These are phyloP conservation scores for Danio tinwini DNA, from an alignment of 2,797 vertebrate species.

Conservation along the genomic window DNA sequence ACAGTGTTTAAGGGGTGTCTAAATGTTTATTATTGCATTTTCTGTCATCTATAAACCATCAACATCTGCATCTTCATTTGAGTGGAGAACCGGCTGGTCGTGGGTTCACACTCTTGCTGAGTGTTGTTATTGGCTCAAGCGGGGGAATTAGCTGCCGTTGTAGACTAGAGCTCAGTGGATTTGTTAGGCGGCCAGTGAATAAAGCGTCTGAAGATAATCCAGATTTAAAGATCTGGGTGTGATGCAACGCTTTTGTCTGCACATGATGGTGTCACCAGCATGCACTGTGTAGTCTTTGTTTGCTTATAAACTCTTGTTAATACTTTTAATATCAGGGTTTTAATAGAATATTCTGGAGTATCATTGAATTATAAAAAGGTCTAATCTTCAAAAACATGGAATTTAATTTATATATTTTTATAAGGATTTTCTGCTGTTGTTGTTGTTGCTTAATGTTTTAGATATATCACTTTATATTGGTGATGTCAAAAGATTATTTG, in stretches of 20 bases:
- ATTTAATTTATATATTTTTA: too few species aligned
- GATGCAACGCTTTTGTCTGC: constrained; percentile 6
- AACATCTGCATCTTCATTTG: constrained; percentile 46
- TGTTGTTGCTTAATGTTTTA: too few species aligned
- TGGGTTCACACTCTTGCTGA: constrained; percentile 38
- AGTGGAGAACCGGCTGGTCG: constrained; percentile 29
- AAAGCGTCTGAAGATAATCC: constrained; percentile 40
- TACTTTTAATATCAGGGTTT: too few species aligned
- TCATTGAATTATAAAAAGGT: too few species aligned
- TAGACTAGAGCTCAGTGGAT: constrained; percentile 44
- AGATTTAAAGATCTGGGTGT: constrained; percentile 28
- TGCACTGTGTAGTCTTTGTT: background rate
- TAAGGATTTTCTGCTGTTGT: too few species aligned
- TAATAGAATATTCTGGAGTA: too few species aligned
- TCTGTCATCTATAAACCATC: constrained; percentile 27
- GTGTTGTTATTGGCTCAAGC: constrained; percentile 38
- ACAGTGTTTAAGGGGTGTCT: background rate
- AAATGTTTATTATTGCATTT: constrained; percentile 37
- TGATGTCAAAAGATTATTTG: too few species aligned
- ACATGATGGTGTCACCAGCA: background rate
- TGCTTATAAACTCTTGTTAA: too few species aligned
- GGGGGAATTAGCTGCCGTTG: constrained; percentile 47
- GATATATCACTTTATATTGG: too few species aligned
- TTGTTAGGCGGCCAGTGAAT: constrained; percentile 48
- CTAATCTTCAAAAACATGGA: too few species aligned